These are phyloP conservation scores for Priocnemis perturbator DNA, from an alignment of 2,888 invertebrate species.

Conservation along the genomic window DNA sequence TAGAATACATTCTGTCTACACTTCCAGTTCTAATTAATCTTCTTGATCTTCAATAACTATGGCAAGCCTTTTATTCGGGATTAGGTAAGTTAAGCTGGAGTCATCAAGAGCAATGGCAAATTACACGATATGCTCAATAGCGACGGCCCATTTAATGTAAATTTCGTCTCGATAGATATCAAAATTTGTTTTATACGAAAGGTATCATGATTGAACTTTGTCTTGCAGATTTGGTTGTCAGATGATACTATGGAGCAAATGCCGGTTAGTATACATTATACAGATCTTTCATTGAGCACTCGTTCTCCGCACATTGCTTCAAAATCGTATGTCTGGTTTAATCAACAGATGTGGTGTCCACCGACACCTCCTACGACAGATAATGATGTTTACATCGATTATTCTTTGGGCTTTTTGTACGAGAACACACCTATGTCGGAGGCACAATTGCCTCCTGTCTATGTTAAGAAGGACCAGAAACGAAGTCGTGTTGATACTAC, in stretches of 20 bases:
- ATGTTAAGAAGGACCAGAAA: constrained; percentile 86
- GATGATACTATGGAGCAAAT: constrained; percentile 83
- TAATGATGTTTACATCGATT: constrained; percentile 93
- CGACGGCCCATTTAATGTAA: too few relatives aligned
- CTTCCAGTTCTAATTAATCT: too few relatives aligned
- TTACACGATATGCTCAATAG: too few relatives aligned
- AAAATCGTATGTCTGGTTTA: constrained; percentile 15
- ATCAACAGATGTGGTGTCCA: constrained; percentile 93
- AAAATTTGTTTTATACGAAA: not conserved
- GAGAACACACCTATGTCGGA: constrained; percentile 86
- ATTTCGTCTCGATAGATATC: too few relatives aligned
- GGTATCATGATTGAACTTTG: constrained; percentile 40
- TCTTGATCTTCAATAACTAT: too few relatives aligned
- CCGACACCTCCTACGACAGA: constrained; percentile 97
- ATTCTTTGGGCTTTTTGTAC: constrained; percentile 90
- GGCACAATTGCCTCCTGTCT: constrained; percentile 86
- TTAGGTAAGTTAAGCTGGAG: too few relatives aligned
- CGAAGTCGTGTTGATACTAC: constrained; percentile 83
- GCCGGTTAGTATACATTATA: constrained; percentile 83
- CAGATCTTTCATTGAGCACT: not conserved
- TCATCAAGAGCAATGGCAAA: too few relatives aligned
- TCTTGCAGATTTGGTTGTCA: constrained; percentile 87
- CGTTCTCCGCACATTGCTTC: not conserved
- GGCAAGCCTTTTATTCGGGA: too few relatives aligned
- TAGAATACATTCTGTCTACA: too few relatives aligned